Evolutionary conservation across 2,797 vertebrate genomes (phyloP).

Genomic region (Leptatherina wallacei): DNA sequence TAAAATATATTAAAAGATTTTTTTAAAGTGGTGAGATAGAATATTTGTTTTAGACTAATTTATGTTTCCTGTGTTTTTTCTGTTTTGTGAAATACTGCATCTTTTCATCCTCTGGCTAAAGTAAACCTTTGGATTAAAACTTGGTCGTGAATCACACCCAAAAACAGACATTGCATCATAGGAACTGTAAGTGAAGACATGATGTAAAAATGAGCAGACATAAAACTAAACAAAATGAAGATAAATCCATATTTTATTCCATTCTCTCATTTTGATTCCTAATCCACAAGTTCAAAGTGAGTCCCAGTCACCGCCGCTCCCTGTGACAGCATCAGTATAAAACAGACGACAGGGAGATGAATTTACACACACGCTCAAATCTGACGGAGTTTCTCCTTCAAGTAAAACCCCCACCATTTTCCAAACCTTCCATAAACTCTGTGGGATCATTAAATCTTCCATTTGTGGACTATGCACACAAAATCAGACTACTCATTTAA

Average conservation of each 20-base stretch:
- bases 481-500: constrained; percentile 34
- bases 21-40: background rate
- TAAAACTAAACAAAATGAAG: constrained; percentile 32
- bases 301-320: constrained; percentile 32
- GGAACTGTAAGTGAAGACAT: background rate
- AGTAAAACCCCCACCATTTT: constrained; percentile 14
- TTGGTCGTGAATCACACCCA: background rate
- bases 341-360: constrained; percentile 55
- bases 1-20: background rate
- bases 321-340: constrained; percentile 56
- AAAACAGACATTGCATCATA: background rate
- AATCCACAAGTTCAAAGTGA: constrained; percentile 56
- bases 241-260: constrained; percentile 74
- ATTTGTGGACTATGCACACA: background rate
- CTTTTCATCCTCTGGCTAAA: background rate
- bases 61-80: background rate
- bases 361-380: constrained; percentile 53
- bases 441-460: constrained; percentile 18
- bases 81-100: background rate
- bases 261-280: constrained; percentile 59
- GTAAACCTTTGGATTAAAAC: background rate
- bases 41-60: background rate
- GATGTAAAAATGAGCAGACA: constrained; percentile 24
- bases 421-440: constrained; percentile 16
- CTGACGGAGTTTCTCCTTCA: constrained; percentile 36